Percentiles rank a stretch among this genome's conserved stretches.
Conservation (phyloP, 2,113 vertebrate genomes). For the Fulica atra region DNA sequence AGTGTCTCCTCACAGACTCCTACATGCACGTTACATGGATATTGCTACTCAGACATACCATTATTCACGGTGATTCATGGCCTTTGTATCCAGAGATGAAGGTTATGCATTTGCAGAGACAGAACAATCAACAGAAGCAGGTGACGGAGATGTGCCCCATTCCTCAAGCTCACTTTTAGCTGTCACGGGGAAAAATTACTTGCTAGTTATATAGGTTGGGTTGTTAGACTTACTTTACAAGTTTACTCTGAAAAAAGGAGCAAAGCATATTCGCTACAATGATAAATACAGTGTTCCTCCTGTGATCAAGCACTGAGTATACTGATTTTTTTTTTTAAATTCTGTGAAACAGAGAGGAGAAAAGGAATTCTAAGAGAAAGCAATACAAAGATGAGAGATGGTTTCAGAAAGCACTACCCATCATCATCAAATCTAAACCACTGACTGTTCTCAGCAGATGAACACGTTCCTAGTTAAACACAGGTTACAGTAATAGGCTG, state of each 20-base stretch:
- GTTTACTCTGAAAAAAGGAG: neutral
- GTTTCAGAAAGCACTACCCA: neutral
- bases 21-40: neutral
- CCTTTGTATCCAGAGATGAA: neutral
- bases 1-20: neutral
- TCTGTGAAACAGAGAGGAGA: neutral
- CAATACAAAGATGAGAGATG: neutral
- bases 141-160: neutral
- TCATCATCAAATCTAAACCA: neutral
- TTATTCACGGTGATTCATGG: neutral
- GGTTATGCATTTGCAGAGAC: neutral
- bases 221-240: neutral
- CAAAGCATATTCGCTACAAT: neutral
- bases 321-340: neutral
- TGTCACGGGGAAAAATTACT: neutral
- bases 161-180: neutral
- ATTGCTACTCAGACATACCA: neutral
- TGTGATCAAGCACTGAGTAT: neutral
- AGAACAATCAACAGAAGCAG: neutral
- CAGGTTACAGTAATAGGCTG: neutral
- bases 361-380: neutral
- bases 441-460: neutral
- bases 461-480: neutral
- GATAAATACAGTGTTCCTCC: neutral
- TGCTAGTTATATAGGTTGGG: neutral